Evolutionary conservation across 2,888 invertebrate species (phyloP), one percentile per base, ranked within the genome.

Genomic region (Spialia ferax): DNA sequence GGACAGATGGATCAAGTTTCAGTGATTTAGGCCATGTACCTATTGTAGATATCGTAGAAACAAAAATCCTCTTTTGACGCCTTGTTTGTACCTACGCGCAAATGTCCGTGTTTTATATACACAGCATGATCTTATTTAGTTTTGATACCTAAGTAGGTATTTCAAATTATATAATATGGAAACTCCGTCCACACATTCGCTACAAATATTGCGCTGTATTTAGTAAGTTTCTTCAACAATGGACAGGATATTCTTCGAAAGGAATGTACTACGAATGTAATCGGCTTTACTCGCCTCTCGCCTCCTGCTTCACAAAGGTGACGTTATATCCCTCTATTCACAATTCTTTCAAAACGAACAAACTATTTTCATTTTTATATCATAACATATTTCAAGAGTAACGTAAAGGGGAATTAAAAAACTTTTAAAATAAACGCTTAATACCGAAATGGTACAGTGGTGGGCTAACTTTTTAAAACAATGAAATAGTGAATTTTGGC

Each of bases 261-360:
- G 81, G 74, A 82, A 82, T 79, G 80, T 81, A 79, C 83, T 81
- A 77, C 76, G 79, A 82, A 76, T 86, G 83, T 90, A 91, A 92
- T 88, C 91, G 86, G 91, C 88, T 92, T 92, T 89, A 72, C 80
- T 82, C 77, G 71, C 78, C 77, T 80, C 78, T 75, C 78, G 70
- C 77, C 73, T 75, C 68, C 69, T 70, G 68, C 74, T 76, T 78
- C 79, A 79, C 80, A 79, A 69, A 73, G 69, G 73, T 72, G 71
- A 68, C 64, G 68, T 63, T 38, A 68, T 23, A 71, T 70, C 70
- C 60, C 59, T 69, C 71, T 70, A 60, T 74, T 71, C 71, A 69
- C 71, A 68, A 74, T 70, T 72, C 69, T 73, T 73, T 71, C 71
- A 73, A 71, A 71, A 73, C 71, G 69, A 57, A 74, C 72, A 71